Evolutionary conservation across 2,113 vertebrate species (phyloP).

Genomic region (Tupaia chinensis): DNA sequence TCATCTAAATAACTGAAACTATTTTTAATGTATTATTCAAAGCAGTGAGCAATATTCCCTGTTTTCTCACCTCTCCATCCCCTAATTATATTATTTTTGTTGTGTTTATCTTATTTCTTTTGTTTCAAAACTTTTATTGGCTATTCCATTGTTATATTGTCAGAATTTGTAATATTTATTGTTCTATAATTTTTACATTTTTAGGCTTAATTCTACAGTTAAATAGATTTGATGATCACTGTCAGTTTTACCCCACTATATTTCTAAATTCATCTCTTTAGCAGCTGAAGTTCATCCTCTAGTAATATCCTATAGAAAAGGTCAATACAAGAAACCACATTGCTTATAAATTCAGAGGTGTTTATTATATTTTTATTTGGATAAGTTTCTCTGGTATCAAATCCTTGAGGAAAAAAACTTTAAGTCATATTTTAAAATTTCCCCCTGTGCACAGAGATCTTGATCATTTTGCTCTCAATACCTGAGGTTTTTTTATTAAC

Average conservation of each 20-base stretch:
- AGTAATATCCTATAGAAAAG: neutral
- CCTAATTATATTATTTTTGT: neutral
- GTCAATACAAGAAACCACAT: neutral
- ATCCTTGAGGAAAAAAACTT: neutral
- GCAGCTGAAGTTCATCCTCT: neutral
- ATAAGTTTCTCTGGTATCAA: neutral
- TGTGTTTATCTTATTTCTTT: neutral
- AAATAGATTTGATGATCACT: neutral
- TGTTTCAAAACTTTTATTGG: neutral
- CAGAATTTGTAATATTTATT: neutral
- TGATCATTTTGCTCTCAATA: neutral
- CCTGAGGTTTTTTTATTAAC: neutral
- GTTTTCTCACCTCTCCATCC: neutral
- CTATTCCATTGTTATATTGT: slow-evolving; percentile 6
- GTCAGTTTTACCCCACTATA: neutral
- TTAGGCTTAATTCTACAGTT: neutral
- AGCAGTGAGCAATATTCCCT: slow-evolving; percentile 11
- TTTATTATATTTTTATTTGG: slow-evolving; percentile 2
- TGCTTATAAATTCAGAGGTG: neutral
- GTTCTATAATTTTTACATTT: slow-evolving; percentile 13
- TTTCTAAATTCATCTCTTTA: slow-evolving; percentile 1
- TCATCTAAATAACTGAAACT: neutral
- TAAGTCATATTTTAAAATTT: neutral
- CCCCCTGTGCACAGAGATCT: neutral
- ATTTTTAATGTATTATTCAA: slow-evolving; percentile 21